Evolutionary conservation across 2,888 invertebrate genomes (phyloP).

Genomic region (Drosophila dives): DNA sequence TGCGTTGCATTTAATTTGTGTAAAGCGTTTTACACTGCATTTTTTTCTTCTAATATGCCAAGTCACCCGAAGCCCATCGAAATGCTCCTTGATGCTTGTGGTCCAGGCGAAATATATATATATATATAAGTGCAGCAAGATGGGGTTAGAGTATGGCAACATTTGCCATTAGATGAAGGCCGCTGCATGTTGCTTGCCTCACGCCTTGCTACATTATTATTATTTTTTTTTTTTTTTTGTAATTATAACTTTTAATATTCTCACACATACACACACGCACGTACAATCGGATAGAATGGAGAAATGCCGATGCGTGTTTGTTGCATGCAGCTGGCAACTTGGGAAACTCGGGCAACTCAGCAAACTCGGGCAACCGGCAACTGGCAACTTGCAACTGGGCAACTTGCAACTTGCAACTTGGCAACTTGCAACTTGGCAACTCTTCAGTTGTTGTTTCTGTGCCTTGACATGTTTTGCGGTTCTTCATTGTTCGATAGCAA

Average conservation of each 20-base stretch:
- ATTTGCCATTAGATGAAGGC: constrained; percentile 50
- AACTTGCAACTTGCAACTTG: constrained; percentile 8
- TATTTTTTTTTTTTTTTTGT: constrained; percentile 43
- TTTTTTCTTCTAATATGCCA: constrained; percentile 31
- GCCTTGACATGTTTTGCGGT: constrained; percentile 41
- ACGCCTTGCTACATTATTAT: constrained; percentile 16
- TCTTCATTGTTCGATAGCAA: constrained; percentile 75
- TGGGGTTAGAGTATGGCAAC: neutral
- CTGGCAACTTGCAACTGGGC: neutral
- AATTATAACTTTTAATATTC: constrained; percentile 77
- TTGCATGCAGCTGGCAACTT: constrained; percentile 31
- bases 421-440: constrained; percentile 9
- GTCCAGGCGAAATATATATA: constrained; percentile 11
- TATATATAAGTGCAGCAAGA: neutral
- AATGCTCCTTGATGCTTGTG: constrained; percentile 8
- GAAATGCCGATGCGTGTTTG: neutral
- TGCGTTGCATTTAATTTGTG: constrained; percentile 64
- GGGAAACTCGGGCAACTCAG: constrained; percentile 2
- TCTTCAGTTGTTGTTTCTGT: constrained; percentile 20
- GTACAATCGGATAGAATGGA: neutral
- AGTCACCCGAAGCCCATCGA: constrained; percentile 5
- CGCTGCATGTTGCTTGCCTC: constrained; percentile 41
- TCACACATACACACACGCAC: constrained; percentile 29
- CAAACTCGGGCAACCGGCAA: constrained; percentile 8
- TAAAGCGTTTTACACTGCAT: constrained; percentile 49